Evolutionary conservation across 2,113 vertebrate genomes (phyloP), one percentile per base, ranked within the genome.

Genomic region (Passerina amoena): DNA sequence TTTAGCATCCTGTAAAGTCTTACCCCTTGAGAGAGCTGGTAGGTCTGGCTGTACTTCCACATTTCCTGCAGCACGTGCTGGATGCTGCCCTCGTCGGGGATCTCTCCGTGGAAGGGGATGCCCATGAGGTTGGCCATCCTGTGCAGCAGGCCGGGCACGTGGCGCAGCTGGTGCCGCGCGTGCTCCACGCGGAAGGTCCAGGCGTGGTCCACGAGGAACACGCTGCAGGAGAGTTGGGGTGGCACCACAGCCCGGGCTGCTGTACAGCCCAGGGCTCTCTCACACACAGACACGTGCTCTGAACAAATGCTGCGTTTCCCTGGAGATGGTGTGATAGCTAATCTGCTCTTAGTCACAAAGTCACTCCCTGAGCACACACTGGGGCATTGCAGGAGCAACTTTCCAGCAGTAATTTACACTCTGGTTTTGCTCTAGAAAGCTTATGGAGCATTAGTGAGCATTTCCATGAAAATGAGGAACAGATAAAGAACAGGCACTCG

Each of bases 41-140:
- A 99, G 27, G 99, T 99, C 97, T 99, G 99, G 97, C 98, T 99
- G 97, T 98, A 99, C n/a, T 98, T 99, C 99, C 99, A 99, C 99
- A 99, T 99, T n/a, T 96, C 94, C 76, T 98, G 98, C 92, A 99
- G 88, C 57, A 99, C 98, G 54, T 98, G 94, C 54, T 98, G 98
- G 85, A 99, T 96, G 0, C 92, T 96, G 44, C 97, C 97, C 0
- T 98, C 94, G 21, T 98, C 98, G 0, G 99, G 99, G 23, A 97
- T 80, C 94, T 99, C 99, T 1, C 99, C 99, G 0, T 99, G 99
- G 92, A 99, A 99, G 77, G 97, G 97, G 3, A 99, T 11, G 37
- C 98, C 98, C 99, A 99, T 99, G 45, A 99, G 98, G 57, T 86
- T 94, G 9, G 99, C 98, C 99, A 99, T 99, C 10, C 99, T 98